Percentiles rank a stretch among this genome's conserved stretches.
Evolutionary conservation across 2,888 invertebrate species (phyloP).

Genomic region (Sicus ferrugineus): DNA sequence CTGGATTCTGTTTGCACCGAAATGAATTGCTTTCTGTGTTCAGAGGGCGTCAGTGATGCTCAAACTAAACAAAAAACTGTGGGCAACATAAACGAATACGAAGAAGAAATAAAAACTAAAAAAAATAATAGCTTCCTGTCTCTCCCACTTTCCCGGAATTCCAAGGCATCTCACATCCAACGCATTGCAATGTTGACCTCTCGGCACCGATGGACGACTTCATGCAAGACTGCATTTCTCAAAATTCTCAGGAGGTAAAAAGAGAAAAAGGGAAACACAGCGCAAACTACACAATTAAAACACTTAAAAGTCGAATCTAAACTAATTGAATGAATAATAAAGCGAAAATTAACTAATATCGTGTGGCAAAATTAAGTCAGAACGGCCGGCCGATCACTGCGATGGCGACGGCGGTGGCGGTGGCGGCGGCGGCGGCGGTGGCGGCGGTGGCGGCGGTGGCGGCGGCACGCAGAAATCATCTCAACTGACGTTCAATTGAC

Average conservation of each 20-base stretch:
- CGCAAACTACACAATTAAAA: not conserved
- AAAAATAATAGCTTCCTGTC: not conserved
- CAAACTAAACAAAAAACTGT: not conserved
- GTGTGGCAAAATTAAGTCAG: constrained; percentile 15
- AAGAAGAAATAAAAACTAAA: not conserved
- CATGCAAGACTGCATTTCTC: not conserved
- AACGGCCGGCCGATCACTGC: not conserved
- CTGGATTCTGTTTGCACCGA: not conserved
- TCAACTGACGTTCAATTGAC: constrained; percentile 7
- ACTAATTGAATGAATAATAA: not conserved
- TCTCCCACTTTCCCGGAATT: not conserved
- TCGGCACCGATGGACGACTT: not conserved
- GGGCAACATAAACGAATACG: not conserved
- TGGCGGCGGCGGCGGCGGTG: not conserved
- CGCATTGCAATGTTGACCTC: not conserved
- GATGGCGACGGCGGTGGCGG: not conserved
- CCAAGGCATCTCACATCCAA: not conserved
- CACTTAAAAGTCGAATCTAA: not conserved
- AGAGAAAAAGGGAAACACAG: not conserved
- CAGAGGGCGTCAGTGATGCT: not conserved
- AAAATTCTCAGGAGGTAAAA: not conserved
- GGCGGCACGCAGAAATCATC: no score
- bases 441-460: no score
- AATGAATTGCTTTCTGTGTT: not conserved
- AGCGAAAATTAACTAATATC: not conserved